Evolutionary conservation across 2,888 invertebrate genomes (phyloP).

Genomic region (Neria commutata): DNA sequence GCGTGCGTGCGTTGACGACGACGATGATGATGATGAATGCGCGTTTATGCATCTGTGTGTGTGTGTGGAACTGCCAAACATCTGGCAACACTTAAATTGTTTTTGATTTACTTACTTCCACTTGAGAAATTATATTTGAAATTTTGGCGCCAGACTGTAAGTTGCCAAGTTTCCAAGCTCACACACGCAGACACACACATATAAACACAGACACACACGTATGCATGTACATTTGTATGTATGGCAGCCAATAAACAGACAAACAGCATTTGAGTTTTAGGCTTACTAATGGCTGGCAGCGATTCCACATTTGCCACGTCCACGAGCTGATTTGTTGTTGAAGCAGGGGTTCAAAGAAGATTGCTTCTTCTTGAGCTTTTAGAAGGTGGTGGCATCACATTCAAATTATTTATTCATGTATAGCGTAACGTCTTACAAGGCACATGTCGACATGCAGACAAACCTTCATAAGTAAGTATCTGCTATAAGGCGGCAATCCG

Average conservation of each 20-base stretch:
- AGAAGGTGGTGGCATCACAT: too few relatives aligned
- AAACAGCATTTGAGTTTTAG: too few relatives aligned
- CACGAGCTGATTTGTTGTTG: background rate
- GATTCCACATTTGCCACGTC: background rate
- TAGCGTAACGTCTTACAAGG: background rate
- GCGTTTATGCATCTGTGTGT: background rate
- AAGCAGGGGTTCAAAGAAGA: background rate
- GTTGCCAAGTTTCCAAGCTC: too few relatives aligned
- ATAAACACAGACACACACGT: too few relatives aligned
- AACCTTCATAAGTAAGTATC: too few relatives aligned
- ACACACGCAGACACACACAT: too few relatives aligned
- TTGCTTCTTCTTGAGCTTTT: too few relatives aligned
- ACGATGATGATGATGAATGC: background rate
- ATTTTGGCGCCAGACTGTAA: background rate
- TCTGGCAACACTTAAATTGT: conserved; percentile 42
- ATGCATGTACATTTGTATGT: too few relatives aligned
- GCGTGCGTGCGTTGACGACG: background rate
- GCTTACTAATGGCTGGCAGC: too few relatives aligned
- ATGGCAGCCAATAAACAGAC: too few relatives aligned
- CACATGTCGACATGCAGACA: background rate
- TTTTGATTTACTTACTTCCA: conserved; percentile 53
- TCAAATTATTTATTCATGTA: background rate
- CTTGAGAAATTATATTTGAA: conserved; percentile 52
- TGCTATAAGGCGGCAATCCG: too few relatives aligned
- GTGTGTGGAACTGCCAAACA: background rate